phyloP scores from a whole-genome alignment of 2,113 vertebrate genomes.

The Toxostoma redivivum region DNA sequence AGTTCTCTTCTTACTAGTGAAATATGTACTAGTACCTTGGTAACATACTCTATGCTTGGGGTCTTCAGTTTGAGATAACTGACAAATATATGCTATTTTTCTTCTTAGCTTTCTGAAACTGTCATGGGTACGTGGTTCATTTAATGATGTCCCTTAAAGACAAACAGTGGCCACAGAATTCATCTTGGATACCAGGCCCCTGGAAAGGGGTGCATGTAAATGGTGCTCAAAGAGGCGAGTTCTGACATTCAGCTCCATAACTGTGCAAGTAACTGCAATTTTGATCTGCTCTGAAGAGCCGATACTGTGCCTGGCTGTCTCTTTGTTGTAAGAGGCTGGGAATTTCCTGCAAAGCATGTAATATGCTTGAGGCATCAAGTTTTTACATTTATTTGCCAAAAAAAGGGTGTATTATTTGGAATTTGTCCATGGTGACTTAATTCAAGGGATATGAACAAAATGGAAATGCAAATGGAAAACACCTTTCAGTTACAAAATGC shows the following conservation, averaged over 20 bases:
- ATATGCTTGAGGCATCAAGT: constrained; percentile 57
- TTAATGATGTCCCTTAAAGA: neutral
- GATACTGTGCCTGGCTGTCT: constrained; percentile 31
- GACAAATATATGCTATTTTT: neutral
- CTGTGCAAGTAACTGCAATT: constrained; percentile 22
- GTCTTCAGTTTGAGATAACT: neutral
- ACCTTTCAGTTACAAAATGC: constrained; percentile 39
- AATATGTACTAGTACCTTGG: neutral
- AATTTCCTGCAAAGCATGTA: constrained; percentile 64
- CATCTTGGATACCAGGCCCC: neutral
- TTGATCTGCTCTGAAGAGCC: constrained; percentile 11
- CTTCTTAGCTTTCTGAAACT: neutral
- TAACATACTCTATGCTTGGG: accelerated
- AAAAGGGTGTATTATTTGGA: constrained; percentile 59
- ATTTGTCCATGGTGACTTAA: constrained; percentile 60
- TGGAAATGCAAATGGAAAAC: constrained; percentile 54
- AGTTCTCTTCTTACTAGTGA: neutral
- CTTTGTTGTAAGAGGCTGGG: constrained; percentile 60
- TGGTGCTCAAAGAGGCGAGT: neutral
- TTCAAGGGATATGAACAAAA: constrained; percentile 54
- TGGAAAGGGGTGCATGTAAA: neutral
- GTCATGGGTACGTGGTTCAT: neutral
- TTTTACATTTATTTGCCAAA: constrained; percentile 60
- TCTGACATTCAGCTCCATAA: neutral
- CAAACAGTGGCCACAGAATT: neutral